Evolutionary conservation across 2,797 vertebrate species (phyloP).

Genomic region (Meda fulgida): DNA sequence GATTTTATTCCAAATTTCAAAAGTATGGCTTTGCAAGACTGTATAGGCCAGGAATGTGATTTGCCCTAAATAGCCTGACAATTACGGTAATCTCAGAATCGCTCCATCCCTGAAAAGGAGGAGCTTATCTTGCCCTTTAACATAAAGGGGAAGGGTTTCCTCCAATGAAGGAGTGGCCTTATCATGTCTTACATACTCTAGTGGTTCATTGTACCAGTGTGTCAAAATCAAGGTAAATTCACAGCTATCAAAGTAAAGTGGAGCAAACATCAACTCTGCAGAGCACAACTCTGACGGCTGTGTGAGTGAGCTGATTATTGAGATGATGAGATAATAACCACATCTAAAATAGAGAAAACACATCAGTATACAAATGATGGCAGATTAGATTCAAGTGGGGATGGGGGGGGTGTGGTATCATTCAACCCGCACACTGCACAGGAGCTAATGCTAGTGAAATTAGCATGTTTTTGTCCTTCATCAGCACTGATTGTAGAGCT

Average conservation of each 20-base stretch:
- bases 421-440: slow-evolving; percentile 32
- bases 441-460: slow-evolving; percentile 59
- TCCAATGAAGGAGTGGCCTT: not conserved
- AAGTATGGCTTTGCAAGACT: not conserved
- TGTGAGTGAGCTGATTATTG: slow-evolving; percentile 53
- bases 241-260: slow-evolving; percentile 42
- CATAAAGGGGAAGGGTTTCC: not conserved
- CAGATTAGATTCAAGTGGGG: slow-evolving; percentile 57
- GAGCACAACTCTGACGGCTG: slow-evolving; percentile 45
- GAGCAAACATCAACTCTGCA: slow-evolving; percentile 47
- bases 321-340: slow-evolving; percentile 56
- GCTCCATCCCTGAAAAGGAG: not conserved
- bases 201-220: not conserved
- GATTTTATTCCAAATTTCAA: not conserved
- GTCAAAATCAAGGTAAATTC: slow-evolving; percentile 47
- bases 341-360: slow-evolving; percentile 58
- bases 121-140: not conserved
- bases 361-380: slow-evolving; percentile 61
- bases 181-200: not conserved
- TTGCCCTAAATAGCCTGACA: not conserved
- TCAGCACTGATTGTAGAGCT: slow-evolving; percentile 58
- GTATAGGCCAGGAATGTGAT: not conserved
- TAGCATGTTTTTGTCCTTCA: slow-evolving; percentile 62
- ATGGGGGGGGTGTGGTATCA: slow-evolving; percentile 45
- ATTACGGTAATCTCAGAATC: not conserved